phyloP scores from a whole-genome alignment of 2,113 vertebrate species.

The Noctilio leporinus region DNA sequence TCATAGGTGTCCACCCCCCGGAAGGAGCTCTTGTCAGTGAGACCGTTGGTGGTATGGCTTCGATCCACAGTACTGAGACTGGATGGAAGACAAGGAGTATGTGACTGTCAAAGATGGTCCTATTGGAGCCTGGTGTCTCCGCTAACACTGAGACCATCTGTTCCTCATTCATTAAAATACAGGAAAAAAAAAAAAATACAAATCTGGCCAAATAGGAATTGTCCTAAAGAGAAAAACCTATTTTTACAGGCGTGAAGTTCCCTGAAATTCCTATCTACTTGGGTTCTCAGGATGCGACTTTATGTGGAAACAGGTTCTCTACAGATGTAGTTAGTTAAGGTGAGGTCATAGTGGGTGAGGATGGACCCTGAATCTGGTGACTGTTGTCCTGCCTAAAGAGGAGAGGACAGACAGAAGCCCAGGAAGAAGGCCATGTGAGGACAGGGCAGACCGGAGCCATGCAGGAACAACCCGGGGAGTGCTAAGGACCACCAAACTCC shows the following conservation, averaged over 20 bases:
- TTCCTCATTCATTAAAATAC: not conserved
- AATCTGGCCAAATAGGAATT: not conserved
- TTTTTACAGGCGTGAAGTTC: not conserved
- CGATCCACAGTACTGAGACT: not conserved
- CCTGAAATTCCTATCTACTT: not conserved
- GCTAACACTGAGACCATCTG: not conserved
- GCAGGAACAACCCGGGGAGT: no score
- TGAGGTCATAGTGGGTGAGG: not conserved
- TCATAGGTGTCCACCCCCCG: not conserved
- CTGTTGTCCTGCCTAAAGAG: not conserved
- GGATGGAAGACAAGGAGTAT: not conserved
- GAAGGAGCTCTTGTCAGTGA: not conserved
- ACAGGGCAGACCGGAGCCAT: not conserved
- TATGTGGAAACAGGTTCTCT: not conserved
- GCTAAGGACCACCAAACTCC: not conserved
- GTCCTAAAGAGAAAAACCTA: not conserved
- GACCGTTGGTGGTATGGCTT: not conserved
- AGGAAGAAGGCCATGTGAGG: not conserved
- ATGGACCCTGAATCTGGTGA: not conserved
- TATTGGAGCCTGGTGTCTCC: not conserved
- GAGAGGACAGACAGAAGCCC: not conserved
- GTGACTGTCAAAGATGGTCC: not conserved
- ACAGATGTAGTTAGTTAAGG: not conserved
- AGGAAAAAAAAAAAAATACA: not conserved
- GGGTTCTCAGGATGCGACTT: not conserved